phyloP scores from a whole-genome alignment of 2,797 vertebrate species.

The Rhynchonycteris naso region DNA sequence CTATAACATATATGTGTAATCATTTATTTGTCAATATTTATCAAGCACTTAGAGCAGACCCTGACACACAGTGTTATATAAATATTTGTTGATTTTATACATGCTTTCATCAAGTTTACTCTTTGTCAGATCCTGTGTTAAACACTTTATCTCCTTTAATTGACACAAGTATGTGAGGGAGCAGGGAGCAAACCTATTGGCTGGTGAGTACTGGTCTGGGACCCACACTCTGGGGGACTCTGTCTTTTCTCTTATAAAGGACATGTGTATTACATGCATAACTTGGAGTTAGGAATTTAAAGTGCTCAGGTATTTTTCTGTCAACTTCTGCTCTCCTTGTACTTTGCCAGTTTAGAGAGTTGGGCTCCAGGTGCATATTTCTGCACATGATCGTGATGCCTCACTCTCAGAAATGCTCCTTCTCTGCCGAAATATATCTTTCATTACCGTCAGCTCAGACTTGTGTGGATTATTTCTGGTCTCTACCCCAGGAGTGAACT shows the following conservation, averaged over 20 bases:
- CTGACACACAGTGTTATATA: background rate
- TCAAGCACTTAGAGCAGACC: background rate
- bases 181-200: background rate
- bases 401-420: background rate
- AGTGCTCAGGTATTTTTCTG: background rate
- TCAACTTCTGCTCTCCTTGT: background rate
- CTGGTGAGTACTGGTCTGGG: background rate
- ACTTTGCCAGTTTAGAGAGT: background rate
- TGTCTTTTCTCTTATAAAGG: background rate
- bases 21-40: background rate
- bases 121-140: background rate
- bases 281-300: background rate
- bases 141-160: background rate
- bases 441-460: background rate
- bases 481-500: background rate
- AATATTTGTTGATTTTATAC: background rate
- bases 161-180: background rate
- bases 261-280: background rate
- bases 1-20: background rate
- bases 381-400: too few relatives aligned
- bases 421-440: background rate
- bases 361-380: background rate
- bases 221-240: background rate
- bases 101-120: background rate
- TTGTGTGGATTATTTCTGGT: background rate